These are phyloP conservation scores for Oasisia sp. DNA, from an alignment of 2,888 invertebrate species.

Conservation along the genomic window DNA sequence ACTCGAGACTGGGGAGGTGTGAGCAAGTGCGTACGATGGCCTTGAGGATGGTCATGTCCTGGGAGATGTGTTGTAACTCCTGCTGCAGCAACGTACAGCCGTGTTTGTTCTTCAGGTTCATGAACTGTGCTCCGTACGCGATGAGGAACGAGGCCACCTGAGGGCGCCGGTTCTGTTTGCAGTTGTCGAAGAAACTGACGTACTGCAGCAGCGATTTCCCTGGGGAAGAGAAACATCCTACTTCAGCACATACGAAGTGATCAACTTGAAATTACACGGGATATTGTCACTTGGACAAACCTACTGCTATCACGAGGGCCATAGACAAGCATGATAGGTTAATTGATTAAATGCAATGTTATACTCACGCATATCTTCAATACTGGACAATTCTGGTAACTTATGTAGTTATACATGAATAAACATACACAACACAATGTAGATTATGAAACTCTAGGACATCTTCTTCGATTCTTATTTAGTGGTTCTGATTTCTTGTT, in stretches of 20 bases:
- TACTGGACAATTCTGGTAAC: no score
- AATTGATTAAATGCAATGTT: no score
- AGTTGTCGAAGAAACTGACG: slow-evolving; percentile 56
- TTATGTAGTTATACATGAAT: no score
- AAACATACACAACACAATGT: no score
- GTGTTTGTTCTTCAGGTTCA: slow-evolving; percentile 51
- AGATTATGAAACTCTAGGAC: no score
- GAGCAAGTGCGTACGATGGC: slow-evolving; percentile 55
- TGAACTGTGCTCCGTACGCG: slow-evolving; percentile 56
- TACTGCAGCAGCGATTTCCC: slow-evolving; percentile 59
- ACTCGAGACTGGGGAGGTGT: slow-evolving; percentile 49
- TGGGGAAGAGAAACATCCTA: slow-evolving; percentile 40
- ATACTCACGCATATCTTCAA: no score
- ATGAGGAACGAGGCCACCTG: slow-evolving; percentile 58
- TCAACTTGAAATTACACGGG: neutral
- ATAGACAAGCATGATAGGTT: no score
- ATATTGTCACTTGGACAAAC: no score
- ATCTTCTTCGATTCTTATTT: no score
- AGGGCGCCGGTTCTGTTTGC: slow-evolving; percentile 52
- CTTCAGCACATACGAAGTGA: neutral
- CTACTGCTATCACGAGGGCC: neutral
- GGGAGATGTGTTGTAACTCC: slow-evolving; percentile 49
- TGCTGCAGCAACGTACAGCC: slow-evolving; percentile 53
- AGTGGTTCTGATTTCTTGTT: no score
- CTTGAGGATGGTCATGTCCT: slow-evolving; percentile 34